Conservation (phyloP, 1,140 invertebrate genomes). For the Habropoda laboriosa region DNA sequence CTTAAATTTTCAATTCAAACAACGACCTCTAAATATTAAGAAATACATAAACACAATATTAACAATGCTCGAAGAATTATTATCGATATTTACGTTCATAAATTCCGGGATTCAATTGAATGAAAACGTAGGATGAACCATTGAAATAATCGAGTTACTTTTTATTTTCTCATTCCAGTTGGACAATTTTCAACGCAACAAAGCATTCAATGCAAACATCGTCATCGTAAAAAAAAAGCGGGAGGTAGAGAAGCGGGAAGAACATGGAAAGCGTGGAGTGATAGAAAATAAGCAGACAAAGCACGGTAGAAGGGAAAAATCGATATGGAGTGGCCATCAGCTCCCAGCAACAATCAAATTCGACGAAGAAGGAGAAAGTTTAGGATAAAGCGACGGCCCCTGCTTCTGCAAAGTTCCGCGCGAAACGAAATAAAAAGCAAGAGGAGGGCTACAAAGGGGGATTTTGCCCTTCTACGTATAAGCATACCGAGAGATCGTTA, state of each 20-base stretch:
- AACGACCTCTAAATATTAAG: background rate
- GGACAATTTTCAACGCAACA: background rate
- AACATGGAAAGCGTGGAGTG: background rate
- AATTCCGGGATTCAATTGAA: too few relatives aligned
- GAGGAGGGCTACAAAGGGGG: constrained; percentile 46
- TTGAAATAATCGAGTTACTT: background rate
- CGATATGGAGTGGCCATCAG: constrained; percentile 65
- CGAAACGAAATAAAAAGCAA: constrained; percentile 57
- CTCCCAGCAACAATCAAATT: constrained; percentile 72
- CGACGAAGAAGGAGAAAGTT: constrained; percentile 64
- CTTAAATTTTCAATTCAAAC: too few relatives aligned
- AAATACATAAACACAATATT: too few relatives aligned
- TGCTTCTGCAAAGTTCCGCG: constrained; percentile 45
- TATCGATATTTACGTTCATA: background rate
- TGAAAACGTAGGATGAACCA: too few relatives aligned
- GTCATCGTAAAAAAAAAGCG: background rate
- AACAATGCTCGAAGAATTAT: background rate
- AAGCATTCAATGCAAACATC: background rate
- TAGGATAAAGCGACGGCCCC: constrained; percentile 50
- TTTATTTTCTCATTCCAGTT: background rate
- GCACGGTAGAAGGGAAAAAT: constrained; percentile 36
- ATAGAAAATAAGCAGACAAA: constrained; percentile 34
- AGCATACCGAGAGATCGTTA: constrained; percentile 55
- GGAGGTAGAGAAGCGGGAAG: background rate
- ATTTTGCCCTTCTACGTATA: constrained; percentile 55